Evolutionary conservation across 2,888 invertebrate species (phyloP), one percentile per base, ranked within the genome.

Genomic region (Tetramorium bicarinatum): DNA sequence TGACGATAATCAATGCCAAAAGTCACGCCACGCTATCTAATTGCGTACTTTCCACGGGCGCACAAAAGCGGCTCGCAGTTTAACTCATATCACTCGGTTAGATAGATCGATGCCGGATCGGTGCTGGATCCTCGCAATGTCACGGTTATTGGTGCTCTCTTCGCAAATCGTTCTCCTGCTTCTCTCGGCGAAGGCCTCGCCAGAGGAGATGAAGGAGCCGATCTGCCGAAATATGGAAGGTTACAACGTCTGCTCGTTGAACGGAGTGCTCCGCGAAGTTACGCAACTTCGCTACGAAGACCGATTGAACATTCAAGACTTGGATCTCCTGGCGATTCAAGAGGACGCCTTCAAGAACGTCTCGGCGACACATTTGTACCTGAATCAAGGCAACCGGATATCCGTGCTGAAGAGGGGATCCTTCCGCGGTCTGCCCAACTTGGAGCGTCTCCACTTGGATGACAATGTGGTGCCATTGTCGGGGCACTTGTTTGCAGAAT

Each of bases 401-500:
- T 90, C 91, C 0, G 59, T 80, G 25, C 34, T 89, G 29, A 77
- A 38, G 0, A 71, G 80, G 8, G 82, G 59, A 9, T 90, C 88
- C 4, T 88, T 91, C 49, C 69, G 38, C 7, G 91, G 91, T 4
- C 34, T 91, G 69, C 47, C 66, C 4, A 86, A 85, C 15, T 47
- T 91, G 49, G 52, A 80, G 7, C 34, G 81, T 0, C 85, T 91
- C 2, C 76, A 88, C 11, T 52, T 91, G 34, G 89, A 91, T 72
- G 54, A 44, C 61, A 91, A 91, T 66, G 79, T 64, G 21, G 49
- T 91, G 0, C 15, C 87, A 0, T 80, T 95, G 21, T 91, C 92
- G 1, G 93, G 93, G 41, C 92, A 94, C 83, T 83, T 94, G 47
- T 95, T 95, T 90, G 85, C 91, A 3, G 94, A 95, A 64, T 74